Evolutionary conservation across 1,140 invertebrate genomes (phyloP), one percentile per base, ranked within the genome.

Genomic region (Scaptodrosophila lebanonensis): DNA sequence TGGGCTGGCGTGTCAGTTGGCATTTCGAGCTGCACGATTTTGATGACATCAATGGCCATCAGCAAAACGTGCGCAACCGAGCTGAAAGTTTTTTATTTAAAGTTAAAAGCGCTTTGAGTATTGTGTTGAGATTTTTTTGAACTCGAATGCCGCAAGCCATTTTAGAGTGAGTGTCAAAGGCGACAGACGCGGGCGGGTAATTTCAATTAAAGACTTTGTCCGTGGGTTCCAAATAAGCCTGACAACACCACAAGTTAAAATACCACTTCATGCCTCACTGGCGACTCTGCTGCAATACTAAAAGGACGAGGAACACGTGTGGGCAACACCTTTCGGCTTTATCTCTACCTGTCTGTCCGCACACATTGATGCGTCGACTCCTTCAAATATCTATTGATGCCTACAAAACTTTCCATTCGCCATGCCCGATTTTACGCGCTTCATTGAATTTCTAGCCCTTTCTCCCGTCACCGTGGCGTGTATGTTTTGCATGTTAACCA

Each of bases 221-320:
- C 22, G 8, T 4, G n/a, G n/a, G n/a, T n/a, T n/a, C n/a, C n/a
- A n/a, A n/a, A n/a, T n/a, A n/a, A n/a, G n/a, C n/a, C n/a, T n/a
- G n/a, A n/a, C n/a, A n/a, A n/a, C n/a, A n/a, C n/a, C n/a, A n/a
- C n/a, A n/a, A n/a, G n/a, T n/a, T n/a, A n/a, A n/a, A n/a, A n/a
- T n/a, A n/a, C n/a, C n/a, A n/a, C n/a, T n/a, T n/a, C n/a, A n/a
- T 57, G 38, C 29, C 35, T 39, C 40, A 33, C 39, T 52, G 38
- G 17, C 15, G 11, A 38, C 35, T 42, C 13, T 27, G 42, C 35
- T 35, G 43, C 48, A 43, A 13, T n/a, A n/a, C n/a, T n/a, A n/a
- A n/a, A n/a, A n/a, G n/a, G n/a, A n/a, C n/a, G n/a, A n/a, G n/a
- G 27, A 64, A 77, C 72, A 77, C 73, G 75, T 79, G 65, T 73